Conservation (phyloP, 37 sponge, comb jelly and placozoan genomes). For the Corticium candelabrum region DNA sequence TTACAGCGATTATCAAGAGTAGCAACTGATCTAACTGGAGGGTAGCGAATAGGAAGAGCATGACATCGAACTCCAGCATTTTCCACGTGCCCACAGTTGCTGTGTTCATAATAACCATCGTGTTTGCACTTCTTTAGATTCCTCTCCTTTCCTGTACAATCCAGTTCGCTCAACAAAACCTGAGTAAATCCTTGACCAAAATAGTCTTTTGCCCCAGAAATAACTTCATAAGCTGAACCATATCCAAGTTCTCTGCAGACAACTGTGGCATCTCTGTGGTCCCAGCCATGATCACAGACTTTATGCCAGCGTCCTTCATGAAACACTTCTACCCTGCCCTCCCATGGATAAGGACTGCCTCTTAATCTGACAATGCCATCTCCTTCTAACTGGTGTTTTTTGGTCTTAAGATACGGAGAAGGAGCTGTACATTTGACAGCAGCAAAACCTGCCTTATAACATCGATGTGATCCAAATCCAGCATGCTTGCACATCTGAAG, state of each 20-base stretch:
- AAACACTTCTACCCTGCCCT: slow-evolving; percentile 6
- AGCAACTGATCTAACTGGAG: slow-evolving; percentile 1
- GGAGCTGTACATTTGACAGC: neutral
- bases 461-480: neutral
- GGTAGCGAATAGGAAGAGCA: neutral
- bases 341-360: neutral
- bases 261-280: neutral
- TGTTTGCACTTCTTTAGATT: neutral
- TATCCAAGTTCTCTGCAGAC: slow-evolving; percentile 1
- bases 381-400: neutral
- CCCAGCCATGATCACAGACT: slow-evolving; percentile 9
- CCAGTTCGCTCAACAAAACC: neutral
- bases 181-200: neutral
- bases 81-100: neutral
- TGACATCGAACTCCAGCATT: slow-evolving; percentile 2
- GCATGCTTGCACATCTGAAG: neutral
- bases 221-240: neutral
- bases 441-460: neutral
- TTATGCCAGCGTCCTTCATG: neutral
- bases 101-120: neutral
- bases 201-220: neutral
- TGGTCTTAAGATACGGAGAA: neutral
- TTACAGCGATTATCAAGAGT: too few species aligned
- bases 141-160: neutral
- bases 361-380: neutral